A percentile compares a stretch with the other conserved stretches of the same genome.
phyloP scores from a whole-genome alignment of 2,888 invertebrate species.

The Ectemnius continuus region DNA sequence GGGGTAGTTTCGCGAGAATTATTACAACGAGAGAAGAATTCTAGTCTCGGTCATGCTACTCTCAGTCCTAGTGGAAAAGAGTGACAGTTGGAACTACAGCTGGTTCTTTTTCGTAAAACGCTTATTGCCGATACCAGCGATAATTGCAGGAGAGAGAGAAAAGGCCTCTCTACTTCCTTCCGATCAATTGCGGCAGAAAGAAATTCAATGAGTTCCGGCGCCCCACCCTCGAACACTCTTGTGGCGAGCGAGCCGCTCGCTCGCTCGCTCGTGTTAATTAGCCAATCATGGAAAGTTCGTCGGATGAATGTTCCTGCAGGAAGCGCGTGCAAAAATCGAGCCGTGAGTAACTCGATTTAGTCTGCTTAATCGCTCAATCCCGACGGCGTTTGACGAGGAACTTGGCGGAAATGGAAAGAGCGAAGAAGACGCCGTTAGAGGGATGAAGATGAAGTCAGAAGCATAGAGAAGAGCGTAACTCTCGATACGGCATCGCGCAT shows the following conservation, averaged over 20 bases:
- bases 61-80: neutral
- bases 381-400: conserved; percentile 11
- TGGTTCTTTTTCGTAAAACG: neutral
- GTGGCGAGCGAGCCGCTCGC: too few relatives aligned
- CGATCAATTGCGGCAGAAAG: too few relatives aligned
- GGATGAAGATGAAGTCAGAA: too few relatives aligned
- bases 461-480: too few relatives aligned
- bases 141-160: too few relatives aligned
- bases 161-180: too few relatives aligned
- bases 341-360: conserved; percentile 35
- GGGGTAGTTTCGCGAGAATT: neutral
- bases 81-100: neutral
- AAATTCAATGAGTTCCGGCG: too few relatives aligned
- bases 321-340: conserved; percentile 18
- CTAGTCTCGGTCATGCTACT: neutral
- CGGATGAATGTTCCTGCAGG: too few relatives aligned
- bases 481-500: conserved; percentile 16
- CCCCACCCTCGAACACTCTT: too few relatives aligned
- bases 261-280: too few relatives aligned
- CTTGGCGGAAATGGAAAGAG: conserved; percentile 19
- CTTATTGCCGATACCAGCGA: too few relatives aligned
- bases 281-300: too few relatives aligned
- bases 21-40: neutral
- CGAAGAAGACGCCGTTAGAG: neutral
- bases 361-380: conserved; percentile 52